Percentiles rank a stretch among this genome's conserved stretches.
These are phyloP conservation scores for Gavialis gangeticus DNA, from an alignment of 2,113 vertebrate genomes.

Conservation along the genomic window DNA sequence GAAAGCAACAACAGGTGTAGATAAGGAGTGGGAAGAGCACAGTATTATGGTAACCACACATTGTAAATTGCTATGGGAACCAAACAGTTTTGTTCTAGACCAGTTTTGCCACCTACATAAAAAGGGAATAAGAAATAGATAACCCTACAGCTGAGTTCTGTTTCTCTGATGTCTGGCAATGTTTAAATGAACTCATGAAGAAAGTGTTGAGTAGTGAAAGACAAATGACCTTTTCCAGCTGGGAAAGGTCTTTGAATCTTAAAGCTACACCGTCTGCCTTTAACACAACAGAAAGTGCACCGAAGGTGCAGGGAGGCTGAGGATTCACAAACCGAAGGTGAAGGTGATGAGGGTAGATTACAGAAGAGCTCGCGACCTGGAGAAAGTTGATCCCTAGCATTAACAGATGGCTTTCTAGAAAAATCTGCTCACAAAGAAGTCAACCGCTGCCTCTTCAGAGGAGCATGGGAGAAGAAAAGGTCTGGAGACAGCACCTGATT, in stretches of 20 bases:
- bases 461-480: neutral
- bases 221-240: conserved; percentile 79
- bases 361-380: conserved; percentile 43
- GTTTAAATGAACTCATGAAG: conserved; percentile 78
- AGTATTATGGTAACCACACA: conserved; percentile 6
- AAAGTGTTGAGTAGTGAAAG: conserved; percentile 78
- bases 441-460: neutral
- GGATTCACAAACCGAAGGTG: neutral
- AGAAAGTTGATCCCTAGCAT: conserved; percentile 32
- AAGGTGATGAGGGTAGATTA: conserved; percentile 12
- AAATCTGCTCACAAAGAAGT: neutral
- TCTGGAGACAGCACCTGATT: neutral
- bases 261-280: conserved; percentile 57
- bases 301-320: conserved; percentile 43
- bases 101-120: conserved; percentile 75
- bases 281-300: conserved; percentile 53
- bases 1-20: conserved; percentile 70
- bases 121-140: conserved; percentile 67
- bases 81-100: conserved; percentile 72
- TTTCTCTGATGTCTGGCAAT: conserved; percentile 75
- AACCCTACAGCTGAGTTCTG: conserved; percentile 72
- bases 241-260: conserved; percentile 75
- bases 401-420: conserved; percentile 53
- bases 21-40: conserved; percentile 63
- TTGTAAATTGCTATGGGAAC: conserved; percentile 77